Conservation (phyloP, 2,113 vertebrate genomes). For the Psittacara wagleri region DNA sequence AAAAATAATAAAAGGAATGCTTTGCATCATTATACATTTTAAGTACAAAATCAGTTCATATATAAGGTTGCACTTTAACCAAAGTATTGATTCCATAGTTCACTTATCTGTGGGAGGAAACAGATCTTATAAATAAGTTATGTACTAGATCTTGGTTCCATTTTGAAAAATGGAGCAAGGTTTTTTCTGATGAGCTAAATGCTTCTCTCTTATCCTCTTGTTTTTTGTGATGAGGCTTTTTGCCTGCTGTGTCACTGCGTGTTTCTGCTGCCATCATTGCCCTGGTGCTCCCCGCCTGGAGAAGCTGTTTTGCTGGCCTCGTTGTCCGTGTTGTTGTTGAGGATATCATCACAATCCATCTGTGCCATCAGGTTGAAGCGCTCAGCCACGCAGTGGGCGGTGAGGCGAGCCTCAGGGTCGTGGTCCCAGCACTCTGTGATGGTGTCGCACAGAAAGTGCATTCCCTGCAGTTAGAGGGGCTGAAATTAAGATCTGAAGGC, state of each 20-base stretch:
- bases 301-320: slow-evolving; percentile 63
- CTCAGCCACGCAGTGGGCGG: slow-evolving; percentile 88
- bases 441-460: slow-evolving; percentile 85
- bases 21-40: slow-evolving; percentile 39
- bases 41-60: slow-evolving; percentile 61
- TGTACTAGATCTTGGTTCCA: neutral
- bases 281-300: slow-evolving; percentile 22
- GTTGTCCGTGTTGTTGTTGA: slow-evolving; percentile 58
- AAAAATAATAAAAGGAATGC: slow-evolving; percentile 53
- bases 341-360: slow-evolving; percentile 68
- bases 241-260: neutral
- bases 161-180: neutral
- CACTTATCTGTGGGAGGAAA: slow-evolving; percentile 3
- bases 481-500: neutral
- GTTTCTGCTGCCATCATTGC: neutral
- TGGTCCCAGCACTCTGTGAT: slow-evolving; percentile 92
- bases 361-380: slow-evolving; percentile 80
- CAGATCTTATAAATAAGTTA: slow-evolving; percentile 56
- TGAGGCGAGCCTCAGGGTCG: slow-evolving; percentile 90
- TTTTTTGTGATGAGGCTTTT: neutral
- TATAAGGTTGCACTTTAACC: slow-evolving; percentile 31
- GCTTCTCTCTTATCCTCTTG: neutral
- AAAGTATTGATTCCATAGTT: slow-evolving; percentile 40
- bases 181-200: neutral
- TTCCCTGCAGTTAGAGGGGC: slow-evolving; percentile 73